Percentiles rank a stretch among this genome's conserved stretches.
Evolutionary conservation across 2,797 vertebrate species (phyloP).

Genomic region (Acanthurus leucopareius): DNA sequence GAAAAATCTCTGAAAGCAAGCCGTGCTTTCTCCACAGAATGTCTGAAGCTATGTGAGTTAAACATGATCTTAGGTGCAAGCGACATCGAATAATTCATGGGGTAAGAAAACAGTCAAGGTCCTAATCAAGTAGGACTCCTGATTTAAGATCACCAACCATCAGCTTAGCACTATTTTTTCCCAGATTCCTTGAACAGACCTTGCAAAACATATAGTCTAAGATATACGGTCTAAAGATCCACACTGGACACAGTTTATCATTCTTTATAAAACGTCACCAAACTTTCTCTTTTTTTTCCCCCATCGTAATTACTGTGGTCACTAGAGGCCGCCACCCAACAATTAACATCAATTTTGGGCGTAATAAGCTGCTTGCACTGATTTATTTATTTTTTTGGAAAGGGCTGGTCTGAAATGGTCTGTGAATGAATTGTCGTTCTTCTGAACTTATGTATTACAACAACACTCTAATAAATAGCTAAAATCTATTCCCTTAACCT

Average conservation of each 20-base stretch:
- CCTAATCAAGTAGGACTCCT: constrained; percentile 68
- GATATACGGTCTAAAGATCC: constrained; percentile 37
- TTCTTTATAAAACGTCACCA: too few species aligned
- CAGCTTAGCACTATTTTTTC: constrained; percentile 58
- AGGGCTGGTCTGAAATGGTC: not conserved
- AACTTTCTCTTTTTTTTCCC: too few species aligned
- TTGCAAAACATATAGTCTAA: constrained; percentile 37
- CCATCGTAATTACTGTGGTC: too few species aligned
- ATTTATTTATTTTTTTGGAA: too few species aligned
- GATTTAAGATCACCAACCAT: constrained; percentile 65
- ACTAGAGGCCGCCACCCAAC: too few species aligned
- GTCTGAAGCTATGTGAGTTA: constrained; percentile 47
- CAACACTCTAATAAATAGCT: constrained; percentile 17
- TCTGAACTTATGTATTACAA: constrained; percentile 3
- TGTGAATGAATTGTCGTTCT: not conserved
- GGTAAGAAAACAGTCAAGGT: constrained; percentile 61
- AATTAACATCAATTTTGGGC: too few species aligned
- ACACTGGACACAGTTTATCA: constrained; percentile 23
- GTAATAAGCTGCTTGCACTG: too few species aligned
- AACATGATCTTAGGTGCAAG: constrained; percentile 50
- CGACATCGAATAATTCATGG: constrained; percentile 64
- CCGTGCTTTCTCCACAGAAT: constrained; percentile 28
- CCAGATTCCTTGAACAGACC: constrained; percentile 21
- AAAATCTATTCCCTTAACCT: constrained; percentile 4
- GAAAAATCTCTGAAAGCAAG: constrained; percentile 43